phyloP scores from a whole-genome alignment of 2,113 vertebrate genomes.

The Pungitius pungitius region DNA sequence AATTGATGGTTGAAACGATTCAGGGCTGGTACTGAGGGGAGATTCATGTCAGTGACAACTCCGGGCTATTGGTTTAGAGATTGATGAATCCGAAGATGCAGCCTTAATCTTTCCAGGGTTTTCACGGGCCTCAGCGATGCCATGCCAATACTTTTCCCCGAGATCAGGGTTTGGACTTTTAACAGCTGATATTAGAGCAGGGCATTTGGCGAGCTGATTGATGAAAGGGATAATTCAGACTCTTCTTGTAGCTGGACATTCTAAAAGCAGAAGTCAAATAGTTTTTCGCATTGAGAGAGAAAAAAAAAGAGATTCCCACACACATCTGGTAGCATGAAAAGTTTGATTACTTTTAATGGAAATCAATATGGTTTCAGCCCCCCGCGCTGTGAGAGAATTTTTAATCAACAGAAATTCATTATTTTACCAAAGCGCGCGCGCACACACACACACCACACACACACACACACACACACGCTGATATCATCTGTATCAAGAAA shows the following conservation, averaged over 20 bases:
- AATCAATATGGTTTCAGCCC: constrained; percentile 81
- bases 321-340: constrained; percentile 69
- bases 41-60: constrained; percentile 71
- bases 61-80: constrained; percentile 69
- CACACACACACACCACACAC: background rate
- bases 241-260: constrained; percentile 63
- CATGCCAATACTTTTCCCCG: constrained; percentile 39
- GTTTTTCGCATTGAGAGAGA: constrained; percentile 62
- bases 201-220: constrained; percentile 53
- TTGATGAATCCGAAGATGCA: constrained; percentile 70
- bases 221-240: constrained; percentile 65
- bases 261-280: constrained; percentile 70
- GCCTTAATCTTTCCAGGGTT: constrained; percentile 58
- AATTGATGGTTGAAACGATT: constrained; percentile 78
- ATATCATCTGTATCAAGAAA: constrained; percentile 42
- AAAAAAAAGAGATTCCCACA: constrained; percentile 43
- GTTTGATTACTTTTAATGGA: constrained; percentile 85
- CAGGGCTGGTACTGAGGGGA: constrained; percentile 66
- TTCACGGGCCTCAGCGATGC: constrained; percentile 52
- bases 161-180: constrained; percentile 62
- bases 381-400: constrained; percentile 69
- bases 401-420: constrained; percentile 82
- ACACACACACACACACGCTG: background rate
- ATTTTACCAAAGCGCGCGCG: constrained; percentile 54
- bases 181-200: constrained; percentile 50